These are phyloP conservation scores for Drosophila ochracea DNA, from an alignment of 2,888 invertebrate species.

Conservation along the genomic window DNA sequence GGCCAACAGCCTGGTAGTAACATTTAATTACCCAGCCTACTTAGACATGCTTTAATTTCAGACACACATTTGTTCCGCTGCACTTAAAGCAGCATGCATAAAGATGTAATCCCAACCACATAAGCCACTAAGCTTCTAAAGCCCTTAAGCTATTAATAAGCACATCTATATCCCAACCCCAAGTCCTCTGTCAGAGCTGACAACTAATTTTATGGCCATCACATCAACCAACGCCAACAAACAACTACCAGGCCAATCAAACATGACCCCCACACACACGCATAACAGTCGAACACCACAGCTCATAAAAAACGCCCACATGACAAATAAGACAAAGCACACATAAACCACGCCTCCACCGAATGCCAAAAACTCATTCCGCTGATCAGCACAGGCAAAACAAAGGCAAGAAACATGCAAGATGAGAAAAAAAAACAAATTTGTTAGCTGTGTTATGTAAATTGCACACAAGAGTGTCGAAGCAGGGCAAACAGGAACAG, in stretches of 20 bases:
- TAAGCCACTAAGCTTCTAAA: constrained; percentile 36
- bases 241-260: constrained; percentile 77
- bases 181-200: constrained; percentile 35
- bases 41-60: constrained; percentile 6
- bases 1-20: not conserved
- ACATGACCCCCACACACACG: constrained; percentile 49
- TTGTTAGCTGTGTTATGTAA: constrained; percentile 80
- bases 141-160: constrained; percentile 74
- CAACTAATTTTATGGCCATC: constrained; percentile 73
- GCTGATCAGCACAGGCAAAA: constrained; percentile 58
- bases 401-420: constrained; percentile 9
- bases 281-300: constrained; percentile 25
- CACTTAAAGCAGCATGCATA: constrained; percentile 32
- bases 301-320: constrained; percentile 65
- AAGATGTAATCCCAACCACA: constrained; percentile 39
- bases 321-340: constrained; percentile 77
- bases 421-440: constrained; percentile 47
- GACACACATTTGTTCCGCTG: constrained; percentile 18
- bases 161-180: constrained; percentile 35
- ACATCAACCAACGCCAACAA: constrained; percentile 68
- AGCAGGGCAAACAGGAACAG: constrained; percentile 7
- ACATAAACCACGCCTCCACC: constrained; percentile 67
- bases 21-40: constrained; percentile 7
- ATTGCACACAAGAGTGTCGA: constrained; percentile 71
- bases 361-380: constrained; percentile 47